Evolutionary conservation across 2,797 vertebrate species (phyloP), one percentile per base, ranked within the genome.

Genomic region (Coluber constrictor): DNA sequence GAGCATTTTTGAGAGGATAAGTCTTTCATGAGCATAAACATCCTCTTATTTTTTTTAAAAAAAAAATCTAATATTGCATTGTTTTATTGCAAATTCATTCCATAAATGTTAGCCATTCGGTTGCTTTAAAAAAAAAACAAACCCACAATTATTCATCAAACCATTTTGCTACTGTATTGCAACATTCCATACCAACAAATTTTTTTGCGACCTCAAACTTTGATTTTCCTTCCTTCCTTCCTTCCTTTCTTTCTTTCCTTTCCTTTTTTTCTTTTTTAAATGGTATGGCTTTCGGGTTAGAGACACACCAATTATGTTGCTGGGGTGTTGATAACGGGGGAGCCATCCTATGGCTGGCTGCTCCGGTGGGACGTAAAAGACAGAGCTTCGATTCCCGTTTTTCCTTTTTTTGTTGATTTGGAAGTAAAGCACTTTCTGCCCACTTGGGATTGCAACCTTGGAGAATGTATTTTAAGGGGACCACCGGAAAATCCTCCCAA

Each of bases 161-260:
- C 97, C 96, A 90, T 97, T 97, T 98, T 98, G 97, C 97, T 98
- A 96, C 97, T 97, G 97, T 95, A 95, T 96, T 96, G 94, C 91
- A 93, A 94, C n/a, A 91, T 93, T 86, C 61, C 87, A 70, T 60
- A 92, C 87, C 79, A 93, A 56, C 92, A 95, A 93, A 12, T 27
- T 2, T 13, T 94, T 95, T 57, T 93, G 5, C 92, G 90, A 94
- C 16, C 32, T 88, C 90, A 20, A n/a, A 89, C 11, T 93, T 90
- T 89, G 66, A 32, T 83, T 43, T 92, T 70, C 27, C 15, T 29
- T 92, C 94, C 43, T 83, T 94, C 92, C 27, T 20, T 55, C 3
- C 3, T 27, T 61, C 3, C 3, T 27, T 61, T 61, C 23, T 55
- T 20, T 13, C 56, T 25, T 29, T 29, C 4, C 4, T 29, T 63